Percentiles rank a stretch among this genome's conserved stretches.
phyloP scores from a whole-genome alignment of 2,888 invertebrate species.

The Mellilla xanthometata region DNA sequence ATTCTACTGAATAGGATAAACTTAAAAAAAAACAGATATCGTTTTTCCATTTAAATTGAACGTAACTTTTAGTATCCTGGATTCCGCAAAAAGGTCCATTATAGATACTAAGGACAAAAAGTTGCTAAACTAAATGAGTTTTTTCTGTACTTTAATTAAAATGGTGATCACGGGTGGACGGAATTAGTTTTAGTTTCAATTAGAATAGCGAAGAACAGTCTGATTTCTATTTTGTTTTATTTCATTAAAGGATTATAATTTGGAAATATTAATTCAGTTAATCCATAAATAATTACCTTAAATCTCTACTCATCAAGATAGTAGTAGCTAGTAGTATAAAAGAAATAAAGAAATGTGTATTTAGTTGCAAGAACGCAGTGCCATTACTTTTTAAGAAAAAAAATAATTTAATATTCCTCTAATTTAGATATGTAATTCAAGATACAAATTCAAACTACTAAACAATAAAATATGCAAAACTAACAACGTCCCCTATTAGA shows the following conservation, averaged over 20 bases:
- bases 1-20: background rate
- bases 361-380: too few species aligned
- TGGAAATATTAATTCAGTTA: too few species aligned
- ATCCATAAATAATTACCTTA: too few species aligned
- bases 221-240: too few species aligned
- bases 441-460: background rate
- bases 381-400: too few species aligned
- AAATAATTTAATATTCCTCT: too few species aligned
- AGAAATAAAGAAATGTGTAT: too few species aligned
- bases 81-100: slow-evolving; percentile 22
- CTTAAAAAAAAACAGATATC: slow-evolving; percentile 1
- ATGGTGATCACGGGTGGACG: slow-evolving; percentile 10
- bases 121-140: slow-evolving; percentile 22
- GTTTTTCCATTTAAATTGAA: slow-evolving; percentile 15
- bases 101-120: slow-evolving; percentile 21
- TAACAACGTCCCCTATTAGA: slow-evolving; percentile 1
- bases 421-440: too few species aligned
- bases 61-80: slow-evolving; percentile 7
- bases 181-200: slow-evolving; percentile 9
- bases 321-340: too few species aligned
- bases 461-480: background rate
- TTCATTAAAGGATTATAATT: too few species aligned
- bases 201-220: too few species aligned
- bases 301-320: too few species aligned
- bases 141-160: slow-evolving; percentile 27